Percentiles rank a stretch among this genome's conserved stretches.
phyloP scores from a whole-genome alignment of 2,797 vertebrate genomes.

The Telmatherina bonti region DNA sequence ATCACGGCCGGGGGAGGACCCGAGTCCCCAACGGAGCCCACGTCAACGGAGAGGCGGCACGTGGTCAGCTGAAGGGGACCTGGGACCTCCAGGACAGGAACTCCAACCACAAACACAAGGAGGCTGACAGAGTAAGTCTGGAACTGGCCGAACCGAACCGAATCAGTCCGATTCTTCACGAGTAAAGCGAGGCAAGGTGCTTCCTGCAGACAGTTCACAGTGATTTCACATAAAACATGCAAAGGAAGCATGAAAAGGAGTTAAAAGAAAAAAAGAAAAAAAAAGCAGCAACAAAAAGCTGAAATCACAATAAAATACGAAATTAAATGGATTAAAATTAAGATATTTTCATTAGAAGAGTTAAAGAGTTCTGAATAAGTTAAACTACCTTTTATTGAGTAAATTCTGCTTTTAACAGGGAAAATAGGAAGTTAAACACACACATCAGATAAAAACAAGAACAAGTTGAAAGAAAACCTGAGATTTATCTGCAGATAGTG shows the following conservation, averaged over 20 bases:
- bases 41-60: not conserved
- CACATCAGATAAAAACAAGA: not conserved
- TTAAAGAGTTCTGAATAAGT: too few relatives aligned
- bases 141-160: too few relatives aligned
- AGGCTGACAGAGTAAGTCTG: slow-evolving; percentile 54
- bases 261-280: too few relatives aligned
- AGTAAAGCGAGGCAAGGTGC: too few relatives aligned
- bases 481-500: not conserved
- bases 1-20: not conserved
- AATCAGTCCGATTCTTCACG: too few relatives aligned
- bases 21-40: not conserved
- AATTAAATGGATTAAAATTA: too few relatives aligned
- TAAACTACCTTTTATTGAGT: not conserved
- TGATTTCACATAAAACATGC: too few relatives aligned
- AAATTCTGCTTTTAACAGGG: not conserved
- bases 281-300: too few relatives aligned
- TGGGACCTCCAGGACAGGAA: slow-evolving; percentile 53
- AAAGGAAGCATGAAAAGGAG: too few relatives aligned
- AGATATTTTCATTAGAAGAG: too few relatives aligned
- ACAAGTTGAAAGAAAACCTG: not conserved
- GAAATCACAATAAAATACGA: too few relatives aligned
- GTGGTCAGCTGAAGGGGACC: slow-evolving; percentile 15
- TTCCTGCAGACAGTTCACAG: too few relatives aligned
- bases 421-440: not conserved
- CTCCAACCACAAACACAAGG: slow-evolving; percentile 48